A percentile compares a stretch with the other conserved stretches of the same genome.
Conservation (phyloP, 1,140 invertebrate genomes). For the Aphelinus atriplicis region DNA sequence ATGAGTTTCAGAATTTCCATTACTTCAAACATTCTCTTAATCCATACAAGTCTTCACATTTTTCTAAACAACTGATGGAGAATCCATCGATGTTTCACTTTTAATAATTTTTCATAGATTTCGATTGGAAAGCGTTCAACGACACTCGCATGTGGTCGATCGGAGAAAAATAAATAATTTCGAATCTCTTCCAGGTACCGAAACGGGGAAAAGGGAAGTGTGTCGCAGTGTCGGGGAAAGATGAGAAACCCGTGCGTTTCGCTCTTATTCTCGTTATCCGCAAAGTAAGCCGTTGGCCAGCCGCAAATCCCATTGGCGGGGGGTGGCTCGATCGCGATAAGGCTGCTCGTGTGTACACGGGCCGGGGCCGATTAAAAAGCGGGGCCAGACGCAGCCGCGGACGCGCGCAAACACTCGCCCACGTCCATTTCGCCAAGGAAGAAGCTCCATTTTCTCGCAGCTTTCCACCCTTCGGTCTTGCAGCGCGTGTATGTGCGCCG, state of each 20-base stretch:
- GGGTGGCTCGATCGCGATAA: conserved; percentile 21
- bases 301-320: conserved; percentile 11
- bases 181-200: too few species aligned
- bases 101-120: background rate
- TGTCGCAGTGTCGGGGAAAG: too few species aligned
- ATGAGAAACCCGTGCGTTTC: too few species aligned
- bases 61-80: too few species aligned
- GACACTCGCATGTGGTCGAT: too few species aligned
- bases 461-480: background rate
- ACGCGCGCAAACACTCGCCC: background rate
- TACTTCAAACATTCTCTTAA: too few species aligned
- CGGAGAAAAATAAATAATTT: too few species aligned
- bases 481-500: background rate
- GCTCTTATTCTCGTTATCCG: conserved; percentile 1
- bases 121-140: background rate
- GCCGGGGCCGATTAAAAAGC: conserved; percentile 1
- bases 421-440: conserved; percentile 1
- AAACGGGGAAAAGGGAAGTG: too few species aligned
- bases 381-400: background rate
- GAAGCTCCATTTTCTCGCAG: background rate
- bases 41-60: too few species aligned
- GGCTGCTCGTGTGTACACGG: background rate
- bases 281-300: background rate
- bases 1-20: too few species aligned
- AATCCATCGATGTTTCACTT: too few species aligned